phyloP scores from a whole-genome alignment of 2,113 vertebrate genomes.

The Pomatostomus ruficeps region DNA sequence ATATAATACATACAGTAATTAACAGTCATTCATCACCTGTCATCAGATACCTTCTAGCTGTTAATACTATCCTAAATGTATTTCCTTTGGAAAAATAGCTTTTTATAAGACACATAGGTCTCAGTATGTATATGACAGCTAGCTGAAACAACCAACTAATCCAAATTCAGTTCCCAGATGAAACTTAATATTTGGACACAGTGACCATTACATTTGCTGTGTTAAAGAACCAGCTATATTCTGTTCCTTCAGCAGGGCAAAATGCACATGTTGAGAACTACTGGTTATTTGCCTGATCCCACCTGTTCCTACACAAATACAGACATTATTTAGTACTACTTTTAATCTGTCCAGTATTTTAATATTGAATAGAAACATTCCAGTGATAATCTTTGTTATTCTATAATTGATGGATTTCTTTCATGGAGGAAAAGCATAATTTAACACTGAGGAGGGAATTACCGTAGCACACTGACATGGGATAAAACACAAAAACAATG shows the following conservation, averaged over 20 bases:
- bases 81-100: background rate
- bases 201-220: background rate
- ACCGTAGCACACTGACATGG: background rate
- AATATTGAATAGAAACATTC: background rate
- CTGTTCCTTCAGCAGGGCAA: background rate
- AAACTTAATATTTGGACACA: background rate
- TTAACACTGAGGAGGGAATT: background rate
- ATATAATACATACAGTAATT: background rate
- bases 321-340: background rate
- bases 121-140: background rate
- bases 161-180: background rate
- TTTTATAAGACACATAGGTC: background rate
- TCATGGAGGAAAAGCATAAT: background rate
- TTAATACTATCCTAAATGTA: background rate
- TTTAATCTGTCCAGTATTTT: background rate
- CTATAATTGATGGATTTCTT: background rate
- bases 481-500: background rate
- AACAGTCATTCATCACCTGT: background rate
- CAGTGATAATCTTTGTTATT: background rate
- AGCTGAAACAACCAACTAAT: background rate
- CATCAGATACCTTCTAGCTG: background rate
- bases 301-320: background rate
- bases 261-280: background rate
- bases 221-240: background rate
- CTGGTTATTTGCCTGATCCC: background rate